These are phyloP conservation scores for Temnothorax rugatulus DNA, from an alignment of 2,888 invertebrate genomes.

Conservation along the genomic window DNA sequence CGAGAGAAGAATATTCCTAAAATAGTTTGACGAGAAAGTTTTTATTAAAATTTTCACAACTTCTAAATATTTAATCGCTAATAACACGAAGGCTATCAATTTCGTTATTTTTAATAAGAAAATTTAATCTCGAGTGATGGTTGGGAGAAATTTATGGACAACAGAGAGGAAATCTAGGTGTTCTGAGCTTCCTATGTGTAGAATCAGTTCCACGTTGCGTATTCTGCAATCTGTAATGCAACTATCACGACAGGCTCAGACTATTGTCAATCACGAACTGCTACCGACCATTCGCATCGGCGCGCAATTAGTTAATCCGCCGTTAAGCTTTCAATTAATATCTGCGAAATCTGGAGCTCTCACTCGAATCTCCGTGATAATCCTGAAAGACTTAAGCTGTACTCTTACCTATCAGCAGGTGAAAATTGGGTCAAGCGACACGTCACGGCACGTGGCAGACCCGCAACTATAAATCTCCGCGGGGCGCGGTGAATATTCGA, in stretches of 20 bases:
- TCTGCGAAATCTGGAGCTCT: not conserved
- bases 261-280: conserved; percentile 33
- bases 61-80: not conserved
- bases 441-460: not conserved
- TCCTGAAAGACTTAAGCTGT: conserved; percentile 12
- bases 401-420: conserved; percentile 1
- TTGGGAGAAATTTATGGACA: not conserved
- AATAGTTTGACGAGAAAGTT: not conserved
- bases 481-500: conserved; percentile 21
- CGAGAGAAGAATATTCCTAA: not conserved
- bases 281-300: not conserved
- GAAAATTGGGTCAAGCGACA: conserved; percentile 29
- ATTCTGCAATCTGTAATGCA: not conserved
- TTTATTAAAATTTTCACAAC: not conserved
- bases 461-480: conserved; percentile 19
- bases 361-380: not conserved
- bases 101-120: not conserved
- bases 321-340: conserved; percentile 51
- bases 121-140: not conserved
- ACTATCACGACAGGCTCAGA: not conserved
- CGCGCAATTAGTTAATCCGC: conserved; percentile 36
- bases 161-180: not conserved
- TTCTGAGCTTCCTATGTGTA: not conserved
- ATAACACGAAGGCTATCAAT: not conserved
- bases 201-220: not conserved